These are phyloP conservation scores for Odontamblyopus lacepedii DNA, from an alignment of 2,797 vertebrate species.

Conservation along the genomic window DNA sequence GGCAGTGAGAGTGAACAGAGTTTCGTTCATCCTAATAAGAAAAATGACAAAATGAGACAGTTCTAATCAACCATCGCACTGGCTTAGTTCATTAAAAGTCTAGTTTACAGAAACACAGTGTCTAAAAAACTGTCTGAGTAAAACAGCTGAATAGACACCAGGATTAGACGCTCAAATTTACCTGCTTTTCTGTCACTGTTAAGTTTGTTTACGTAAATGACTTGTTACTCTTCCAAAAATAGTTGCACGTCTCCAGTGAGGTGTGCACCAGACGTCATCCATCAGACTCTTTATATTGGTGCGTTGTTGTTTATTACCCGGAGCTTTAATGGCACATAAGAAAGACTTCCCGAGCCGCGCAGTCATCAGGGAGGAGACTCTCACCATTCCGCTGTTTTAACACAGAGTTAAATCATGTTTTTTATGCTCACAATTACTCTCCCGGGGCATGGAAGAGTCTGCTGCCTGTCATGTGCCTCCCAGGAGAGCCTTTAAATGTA, in stretches of 20 bases:
- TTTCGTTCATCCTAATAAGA: not conserved
- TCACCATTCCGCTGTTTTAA: conserved; percentile 33
- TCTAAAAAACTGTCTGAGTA: not conserved
- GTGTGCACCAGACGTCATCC: not conserved
- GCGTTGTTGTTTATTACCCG: conserved; percentile 15
- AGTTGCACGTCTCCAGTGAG: not conserved
- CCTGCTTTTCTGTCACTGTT: not conserved
- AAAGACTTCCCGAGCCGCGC: conserved; percentile 29
- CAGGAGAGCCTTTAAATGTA: conserved; percentile 19
- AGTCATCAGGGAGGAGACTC: conserved; percentile 40
- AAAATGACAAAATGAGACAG: too few relatives aligned
- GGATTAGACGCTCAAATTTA: not conserved
- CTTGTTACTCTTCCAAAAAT: not conserved
- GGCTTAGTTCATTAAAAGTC: too few relatives aligned
- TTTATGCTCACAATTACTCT: conserved; percentile 43
- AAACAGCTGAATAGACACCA: not conserved
- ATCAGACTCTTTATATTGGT: conserved; percentile 17
- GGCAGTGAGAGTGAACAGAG: too few relatives aligned
- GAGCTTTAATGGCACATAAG: conserved; percentile 13
- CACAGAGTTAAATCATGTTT: conserved; percentile 50
- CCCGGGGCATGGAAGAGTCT: conserved; percentile 23
- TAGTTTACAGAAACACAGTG: too few relatives aligned
- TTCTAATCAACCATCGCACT: too few relatives aligned
- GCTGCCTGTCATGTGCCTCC: conserved; percentile 21
- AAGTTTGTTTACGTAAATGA: not conserved